Evolutionary conservation across 2,113 vertebrate genomes (phyloP), one percentile per base, ranked within the genome.

Genomic region (Nycticorax nycticorax): DNA sequence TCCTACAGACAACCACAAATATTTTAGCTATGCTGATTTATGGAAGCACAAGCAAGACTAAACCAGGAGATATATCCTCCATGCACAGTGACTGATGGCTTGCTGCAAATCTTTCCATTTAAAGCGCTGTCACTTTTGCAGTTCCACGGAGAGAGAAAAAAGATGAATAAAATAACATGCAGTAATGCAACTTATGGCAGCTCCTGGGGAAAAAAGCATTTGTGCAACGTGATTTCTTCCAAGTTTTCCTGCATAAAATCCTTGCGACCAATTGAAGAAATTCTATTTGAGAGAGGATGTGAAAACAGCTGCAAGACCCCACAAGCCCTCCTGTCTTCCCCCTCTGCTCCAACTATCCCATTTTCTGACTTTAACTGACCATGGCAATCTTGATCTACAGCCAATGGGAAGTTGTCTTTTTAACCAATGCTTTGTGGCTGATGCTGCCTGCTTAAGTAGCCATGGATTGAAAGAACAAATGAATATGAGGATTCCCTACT

Each of bases 1-100:
- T 98, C 95, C 92, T 94, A 95, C 96, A 97, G 98, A 97, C 94
- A 95, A 97, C 97, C 97, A 97, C 98, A 98, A 98, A 98, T 98
- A 98, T 98, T 97, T 98, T 97, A 98, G 97, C 96, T 97, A 97
- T 98, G 97, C 94, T 98, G 98, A 98, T 98, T 98, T 98, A 98
- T 97, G 93, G 96, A 92, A 88, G 95, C 94, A 91, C 73, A 69
- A 92, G 95, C 95, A 96, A 96, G 95, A 97, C 95, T 94, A 90
- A 95, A 94, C 93, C 94, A 97, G 86, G 93, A 97, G 95, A 97
- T 95, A 94, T 78, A 92, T 88, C 97, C 96, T 96, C 92, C 93
- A 81, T 93, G 96, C 60, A 92, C 43, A 79, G 27, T 94, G 94
- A 98, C 96, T 95, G 96, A 98, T 98, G 96, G 97, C 81, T 96